These are phyloP conservation scores for Zelleria hepariella DNA, from an alignment of 2,888 invertebrate genomes.

Conservation along the genomic window DNA sequence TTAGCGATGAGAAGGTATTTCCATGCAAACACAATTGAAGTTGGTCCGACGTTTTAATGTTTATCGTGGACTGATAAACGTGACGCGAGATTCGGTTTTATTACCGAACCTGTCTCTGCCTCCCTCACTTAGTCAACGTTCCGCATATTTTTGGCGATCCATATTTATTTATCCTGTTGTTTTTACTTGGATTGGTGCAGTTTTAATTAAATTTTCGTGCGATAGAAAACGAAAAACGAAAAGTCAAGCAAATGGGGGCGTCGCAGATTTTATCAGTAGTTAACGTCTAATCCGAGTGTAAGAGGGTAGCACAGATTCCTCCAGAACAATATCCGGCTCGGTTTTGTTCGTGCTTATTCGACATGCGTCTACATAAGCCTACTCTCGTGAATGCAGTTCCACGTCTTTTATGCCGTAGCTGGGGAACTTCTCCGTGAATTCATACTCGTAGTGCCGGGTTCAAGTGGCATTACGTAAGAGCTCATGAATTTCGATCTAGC, in stretches of 20 bases:
- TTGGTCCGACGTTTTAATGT: not conserved
- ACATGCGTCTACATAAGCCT: constrained; percentile 8
- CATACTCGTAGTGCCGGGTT: constrained; percentile 32
- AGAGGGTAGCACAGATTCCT: not conserved
- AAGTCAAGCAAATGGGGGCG: not conserved
- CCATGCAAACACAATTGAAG: not conserved
- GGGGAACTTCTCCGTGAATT: constrained; percentile 39
- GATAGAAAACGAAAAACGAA: not conserved
- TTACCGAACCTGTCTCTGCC: not conserved
- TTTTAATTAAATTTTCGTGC: not conserved
- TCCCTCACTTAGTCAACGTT: not conserved
- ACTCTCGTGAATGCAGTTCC: constrained; percentile 26
- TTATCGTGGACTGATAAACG: not conserved
- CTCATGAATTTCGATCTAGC: constrained; percentile 33
- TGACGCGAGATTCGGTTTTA: not conserved
- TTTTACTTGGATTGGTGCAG: not conserved
- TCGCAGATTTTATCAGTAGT: not conserved
- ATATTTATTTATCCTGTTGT: not conserved
- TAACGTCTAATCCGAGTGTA: not conserved
- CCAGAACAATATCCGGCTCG: not conserved
- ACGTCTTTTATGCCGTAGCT: constrained; percentile 38
- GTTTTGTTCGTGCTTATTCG: constrained; percentile 7
- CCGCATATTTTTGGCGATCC: not conserved
- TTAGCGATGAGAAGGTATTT: not conserved
- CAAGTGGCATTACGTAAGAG: constrained; percentile 42